Evolutionary conservation across 1,140 invertebrate genomes (phyloP).

Genomic region (Eueides isabella): DNA sequence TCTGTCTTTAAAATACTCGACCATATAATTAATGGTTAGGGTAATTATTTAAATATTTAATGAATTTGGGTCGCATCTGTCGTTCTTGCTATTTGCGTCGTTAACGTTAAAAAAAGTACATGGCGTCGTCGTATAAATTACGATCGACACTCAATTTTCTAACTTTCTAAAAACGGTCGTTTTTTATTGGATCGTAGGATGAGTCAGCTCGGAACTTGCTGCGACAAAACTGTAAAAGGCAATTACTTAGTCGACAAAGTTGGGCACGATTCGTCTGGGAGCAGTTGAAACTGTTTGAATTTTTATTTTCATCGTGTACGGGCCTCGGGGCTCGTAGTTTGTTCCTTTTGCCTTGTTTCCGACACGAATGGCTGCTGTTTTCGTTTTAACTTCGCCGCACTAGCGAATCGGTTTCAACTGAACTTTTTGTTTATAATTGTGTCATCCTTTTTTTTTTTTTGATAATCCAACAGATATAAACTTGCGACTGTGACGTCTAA

Average conservation of each 20-base stretch:
- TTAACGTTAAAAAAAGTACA: slow-evolving; percentile 11
- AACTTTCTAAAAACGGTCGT: slow-evolving; percentile 30
- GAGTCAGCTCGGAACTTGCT: slow-evolving; percentile 61
- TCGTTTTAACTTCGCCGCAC: slow-evolving; percentile 30
- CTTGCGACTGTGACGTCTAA: background rate
- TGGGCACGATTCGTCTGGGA: slow-evolving; percentile 50
- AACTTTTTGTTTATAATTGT: slow-evolving; percentile 27
- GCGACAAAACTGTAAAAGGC: slow-evolving; percentile 66
- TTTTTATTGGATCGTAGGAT: slow-evolving; percentile 41
- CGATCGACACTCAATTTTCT: slow-evolving; percentile 26
- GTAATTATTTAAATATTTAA: background rate
- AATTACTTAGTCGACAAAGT: slow-evolving; percentile 65
- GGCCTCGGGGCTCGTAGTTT: slow-evolving; percentile 38
- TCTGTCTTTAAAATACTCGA: background rate
- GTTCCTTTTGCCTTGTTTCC: slow-evolving; percentile 37
- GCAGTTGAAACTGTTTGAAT: slow-evolving; percentile 43
- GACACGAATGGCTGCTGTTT: slow-evolving; percentile 31
- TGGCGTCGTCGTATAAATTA: slow-evolving; percentile 23
- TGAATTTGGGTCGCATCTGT: slow-evolving; percentile 23
- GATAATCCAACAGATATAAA: background rate
- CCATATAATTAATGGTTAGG: background rate
- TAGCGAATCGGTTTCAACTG: slow-evolving; percentile 21
- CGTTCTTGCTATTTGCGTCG: slow-evolving; percentile 15
- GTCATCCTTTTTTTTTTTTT: slow-evolving; percentile 8
- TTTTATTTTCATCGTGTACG: slow-evolving; percentile 44